Evolutionary conservation across 1,140 invertebrate species (phyloP), one percentile per base, ranked within the genome.

Genomic region (Brachionus rotundiformis): DNA sequence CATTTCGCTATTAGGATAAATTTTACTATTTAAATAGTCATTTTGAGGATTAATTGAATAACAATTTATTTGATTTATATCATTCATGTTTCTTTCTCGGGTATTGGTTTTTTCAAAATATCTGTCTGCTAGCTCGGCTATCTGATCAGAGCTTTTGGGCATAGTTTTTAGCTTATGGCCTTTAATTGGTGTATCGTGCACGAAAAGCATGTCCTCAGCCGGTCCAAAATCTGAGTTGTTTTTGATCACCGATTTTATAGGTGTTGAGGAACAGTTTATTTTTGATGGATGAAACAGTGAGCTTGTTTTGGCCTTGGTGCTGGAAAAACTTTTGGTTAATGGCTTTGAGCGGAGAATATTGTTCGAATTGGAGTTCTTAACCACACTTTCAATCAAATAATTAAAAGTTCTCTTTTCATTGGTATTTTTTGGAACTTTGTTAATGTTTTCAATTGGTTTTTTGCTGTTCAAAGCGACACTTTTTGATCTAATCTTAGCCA

Each of bases 241-340:
- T 25, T 82, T 82, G 49, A 65, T 68, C 23, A 83, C 83, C 10
- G 83, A 83, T 82, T 84, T 83, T 59, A 85, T 84, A 29, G 87
- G 87, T 7, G 87, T 87, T 11, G 87, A 87, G n/a, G 85, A 86
- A 82, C 85, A 86, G 10, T 85, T 83, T 59, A 87, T 85, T 68
- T 86, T 87, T 31, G 85, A 85, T 5, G 86, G 86, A 82, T 87
- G 85, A 77, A 87, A 87, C 7, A 85, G 82, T 63, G 86, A 85
- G 11, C 85, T 85, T 13, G 85, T 31, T 49, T 63, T 80, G 27
- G 29, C 77, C 25, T 31, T 39, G 11, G 59, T 39, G 8, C 25
- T 54, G 2, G 33, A 27, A 11, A 19, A 25, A 23, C 36, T 71
- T 73, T 73, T 73, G 25, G 23, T 44, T 44, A 73, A 6, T 23